Conservation (phyloP, 2,888 invertebrate genomes). For the Acholoe squamosa region DNA sequence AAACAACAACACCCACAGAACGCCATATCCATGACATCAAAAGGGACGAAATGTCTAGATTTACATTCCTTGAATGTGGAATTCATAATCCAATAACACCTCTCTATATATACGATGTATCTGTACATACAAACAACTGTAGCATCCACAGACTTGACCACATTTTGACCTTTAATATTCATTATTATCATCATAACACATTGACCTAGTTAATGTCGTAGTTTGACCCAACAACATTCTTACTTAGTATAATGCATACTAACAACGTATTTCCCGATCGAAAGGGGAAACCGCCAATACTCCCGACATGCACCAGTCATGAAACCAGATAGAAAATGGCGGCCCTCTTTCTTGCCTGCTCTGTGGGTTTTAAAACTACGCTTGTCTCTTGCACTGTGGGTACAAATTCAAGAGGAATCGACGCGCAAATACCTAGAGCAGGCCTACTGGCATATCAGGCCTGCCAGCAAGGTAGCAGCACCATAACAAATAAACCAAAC, state of each 20-base stretch:
- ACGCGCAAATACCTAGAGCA: neutral
- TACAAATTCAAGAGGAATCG: neutral
- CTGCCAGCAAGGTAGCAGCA: neutral
- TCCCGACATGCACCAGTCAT: constrained; percentile 41
- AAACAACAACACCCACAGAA: constrained; percentile 30
- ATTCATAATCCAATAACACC: neutral
- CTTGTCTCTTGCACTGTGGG: no score
- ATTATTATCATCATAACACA: neutral
- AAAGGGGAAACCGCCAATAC: neutral
- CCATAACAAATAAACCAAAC: neutral
- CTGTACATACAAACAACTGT: neutral
- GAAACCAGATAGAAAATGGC: constrained; percentile 11
- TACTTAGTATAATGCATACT: neutral
- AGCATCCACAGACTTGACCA: neutral
- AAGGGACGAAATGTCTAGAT: constrained; percentile 29
- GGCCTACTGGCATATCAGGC: constrained; percentile 5
- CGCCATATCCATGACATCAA: neutral
- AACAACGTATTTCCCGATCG: neutral
- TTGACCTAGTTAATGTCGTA: constrained; percentile 24
- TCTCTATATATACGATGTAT: neutral
- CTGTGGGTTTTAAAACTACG: no score
- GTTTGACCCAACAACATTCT: neutral
- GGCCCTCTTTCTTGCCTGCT: neutral
- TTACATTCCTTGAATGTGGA: neutral
- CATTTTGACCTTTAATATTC: neutral